Conservation (phyloP, 2,113 vertebrate genomes). For the Anser cygnoides region DNA sequence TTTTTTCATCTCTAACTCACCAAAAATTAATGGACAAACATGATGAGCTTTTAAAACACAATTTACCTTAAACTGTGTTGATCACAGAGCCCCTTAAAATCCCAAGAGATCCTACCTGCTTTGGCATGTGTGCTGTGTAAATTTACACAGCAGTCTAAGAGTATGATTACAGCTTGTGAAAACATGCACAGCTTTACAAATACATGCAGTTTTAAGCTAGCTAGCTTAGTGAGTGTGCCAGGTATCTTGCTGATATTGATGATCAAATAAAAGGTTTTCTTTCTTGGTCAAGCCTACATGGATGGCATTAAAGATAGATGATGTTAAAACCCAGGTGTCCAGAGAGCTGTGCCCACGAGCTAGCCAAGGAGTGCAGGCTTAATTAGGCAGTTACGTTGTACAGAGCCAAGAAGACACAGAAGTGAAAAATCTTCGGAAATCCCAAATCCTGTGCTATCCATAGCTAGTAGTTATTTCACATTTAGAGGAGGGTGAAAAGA, state of each 20-base stretch:
- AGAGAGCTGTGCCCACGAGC: not conserved
- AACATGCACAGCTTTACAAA: not conserved
- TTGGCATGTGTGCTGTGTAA: not conserved
- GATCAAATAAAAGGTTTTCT: not conserved
- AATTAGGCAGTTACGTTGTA: not conserved
- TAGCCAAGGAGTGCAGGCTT: not conserved
- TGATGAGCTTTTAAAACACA: not conserved
- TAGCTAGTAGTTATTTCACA: not conserved
- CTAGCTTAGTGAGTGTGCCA: not conserved
- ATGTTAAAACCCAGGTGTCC: not conserved
- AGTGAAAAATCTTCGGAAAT: not conserved
- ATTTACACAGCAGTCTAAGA: slow-evolving; percentile 14
- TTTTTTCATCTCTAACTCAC: not conserved
- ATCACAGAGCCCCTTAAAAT: not conserved
- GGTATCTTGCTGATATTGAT: not conserved
- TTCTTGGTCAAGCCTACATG: not conserved
- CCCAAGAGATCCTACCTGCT: not conserved
- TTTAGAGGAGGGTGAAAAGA: not conserved
- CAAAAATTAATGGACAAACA: not conserved
- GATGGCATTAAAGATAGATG: not conserved
- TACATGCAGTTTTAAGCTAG: not conserved
- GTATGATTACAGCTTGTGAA: slow-evolving; percentile 17
- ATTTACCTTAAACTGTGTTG: not conserved
- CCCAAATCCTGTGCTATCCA: not conserved
- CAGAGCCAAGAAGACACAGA: not conserved